These are phyloP conservation scores for Oreocharis arfaki DNA, from an alignment of 2,113 vertebrate species.

Conservation along the genomic window DNA sequence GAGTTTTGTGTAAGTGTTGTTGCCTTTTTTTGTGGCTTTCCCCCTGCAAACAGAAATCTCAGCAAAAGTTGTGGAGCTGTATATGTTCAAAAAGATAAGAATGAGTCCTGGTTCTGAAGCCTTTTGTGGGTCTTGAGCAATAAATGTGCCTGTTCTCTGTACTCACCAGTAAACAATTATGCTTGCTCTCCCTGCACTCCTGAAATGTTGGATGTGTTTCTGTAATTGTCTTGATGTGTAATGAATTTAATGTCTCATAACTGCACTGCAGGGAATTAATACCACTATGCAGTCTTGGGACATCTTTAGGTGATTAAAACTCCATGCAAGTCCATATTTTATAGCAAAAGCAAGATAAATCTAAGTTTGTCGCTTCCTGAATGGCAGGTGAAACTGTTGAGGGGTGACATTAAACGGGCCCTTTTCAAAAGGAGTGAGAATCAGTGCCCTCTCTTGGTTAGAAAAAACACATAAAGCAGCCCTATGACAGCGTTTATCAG, in stretches of 20 bases:
- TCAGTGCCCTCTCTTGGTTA: conserved; percentile 30
- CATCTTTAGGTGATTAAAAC: conserved; percentile 38
- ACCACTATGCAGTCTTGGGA: conserved; percentile 11
- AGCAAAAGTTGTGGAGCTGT: background rate
- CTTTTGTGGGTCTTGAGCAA: conserved; percentile 1
- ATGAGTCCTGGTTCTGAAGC: background rate
- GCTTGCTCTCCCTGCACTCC: conserved; percentile 8
- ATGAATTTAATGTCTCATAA: conserved; percentile 49
- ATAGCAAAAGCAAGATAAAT: background rate
- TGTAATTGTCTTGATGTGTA: conserved; percentile 57
- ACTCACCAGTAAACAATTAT: conserved; percentile 37
- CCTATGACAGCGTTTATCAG: conserved; percentile 23
- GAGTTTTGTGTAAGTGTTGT: background rate
- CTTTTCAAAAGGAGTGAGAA: background rate
- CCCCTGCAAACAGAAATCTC: background rate
- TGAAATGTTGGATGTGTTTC: conserved; percentile 57
- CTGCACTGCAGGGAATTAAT: conserved; percentile 39
- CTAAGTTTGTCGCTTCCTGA: background rate
- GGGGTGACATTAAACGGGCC: background rate
- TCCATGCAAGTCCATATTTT: background rate
- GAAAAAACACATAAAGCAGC: background rate
- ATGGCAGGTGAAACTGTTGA: background rate
- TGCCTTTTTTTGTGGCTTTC: background rate
- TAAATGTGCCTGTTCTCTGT: conserved; percentile 14
- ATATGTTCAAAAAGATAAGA: background rate